These are phyloP conservation scores for Hydra vulgaris DNA, from an alignment of 30 jellyfish, hydroid and myxozoan genomes.

Conservation along the genomic window DNA sequence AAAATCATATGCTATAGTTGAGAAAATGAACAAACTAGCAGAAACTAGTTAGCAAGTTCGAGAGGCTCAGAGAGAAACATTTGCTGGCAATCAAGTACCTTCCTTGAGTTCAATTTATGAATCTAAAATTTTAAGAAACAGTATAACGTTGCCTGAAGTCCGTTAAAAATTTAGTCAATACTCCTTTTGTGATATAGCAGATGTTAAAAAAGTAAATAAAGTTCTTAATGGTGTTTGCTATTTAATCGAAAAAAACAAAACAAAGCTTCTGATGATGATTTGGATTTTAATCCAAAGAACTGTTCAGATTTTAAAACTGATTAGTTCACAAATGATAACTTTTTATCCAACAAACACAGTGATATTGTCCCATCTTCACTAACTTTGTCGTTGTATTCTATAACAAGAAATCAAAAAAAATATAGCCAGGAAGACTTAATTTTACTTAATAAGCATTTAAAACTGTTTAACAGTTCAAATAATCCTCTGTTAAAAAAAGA, in stretches of 20 bases:
- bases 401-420: neutral
- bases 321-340: neutral
- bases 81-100: neutral
- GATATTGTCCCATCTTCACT: neutral
- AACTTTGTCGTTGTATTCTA: neutral
- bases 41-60: conserved; percentile 1
- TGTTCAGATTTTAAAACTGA: neutral
- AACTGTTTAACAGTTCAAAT: neutral
- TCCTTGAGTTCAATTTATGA: neutral
- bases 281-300: neutral
- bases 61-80: conserved; percentile 1
- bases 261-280: neutral
- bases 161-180: neutral
- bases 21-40: conserved; percentile 2
- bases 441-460: neutral
- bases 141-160: neutral
- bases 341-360: neutral
- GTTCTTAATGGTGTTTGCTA: conserved; percentile 14
- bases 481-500: neutral
- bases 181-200: neutral
- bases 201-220: neutral
- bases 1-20: conserved; percentile 1
- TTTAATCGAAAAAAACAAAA: neutral
- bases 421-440: neutral
- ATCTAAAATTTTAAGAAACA: neutral